These are phyloP conservation scores for Eupithecia vulgata DNA, from an alignment of 2,888 invertebrate species.

Conservation along the genomic window DNA sequence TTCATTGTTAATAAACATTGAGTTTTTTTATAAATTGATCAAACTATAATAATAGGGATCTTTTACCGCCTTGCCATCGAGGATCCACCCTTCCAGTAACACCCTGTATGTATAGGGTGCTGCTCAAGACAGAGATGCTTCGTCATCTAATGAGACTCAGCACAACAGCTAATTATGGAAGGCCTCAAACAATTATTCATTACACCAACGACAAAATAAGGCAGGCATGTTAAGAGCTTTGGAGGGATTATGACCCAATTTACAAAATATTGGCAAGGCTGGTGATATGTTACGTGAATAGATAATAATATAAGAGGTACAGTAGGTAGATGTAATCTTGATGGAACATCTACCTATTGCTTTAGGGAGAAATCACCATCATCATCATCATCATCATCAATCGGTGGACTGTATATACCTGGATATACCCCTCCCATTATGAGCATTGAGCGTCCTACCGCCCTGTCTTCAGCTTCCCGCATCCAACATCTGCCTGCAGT, in stretches of 20 bases:
- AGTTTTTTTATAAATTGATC: too few relatives aligned
- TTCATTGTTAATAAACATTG: too few relatives aligned
- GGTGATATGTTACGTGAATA: too few relatives aligned
- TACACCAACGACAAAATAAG: not conserved
- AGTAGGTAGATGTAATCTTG: not conserved
- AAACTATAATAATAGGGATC: not conserved
- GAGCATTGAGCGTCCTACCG: too few relatives aligned
- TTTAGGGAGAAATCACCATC: too few relatives aligned
- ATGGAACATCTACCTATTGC: not conserved
- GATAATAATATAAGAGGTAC: too few relatives aligned
- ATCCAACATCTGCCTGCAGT: too few relatives aligned
- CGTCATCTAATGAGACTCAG: conserved; percentile 35
- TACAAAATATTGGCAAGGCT: not conserved
- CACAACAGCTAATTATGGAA: conserved; percentile 19
- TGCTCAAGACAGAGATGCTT: conserved; percentile 15
- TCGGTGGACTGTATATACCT: too few relatives aligned
- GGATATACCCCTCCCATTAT: too few relatives aligned
- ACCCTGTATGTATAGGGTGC: not conserved
- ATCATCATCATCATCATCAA: too few relatives aligned
- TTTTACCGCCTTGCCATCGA: not conserved
- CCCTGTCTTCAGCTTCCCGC: too few relatives aligned
- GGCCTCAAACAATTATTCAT: conserved; percentile 3
- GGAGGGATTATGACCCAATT: not conserved
- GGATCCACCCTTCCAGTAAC: not conserved
- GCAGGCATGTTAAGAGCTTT: not conserved